Conservation (phyloP, 1,140 invertebrate species). For the Diorhabda sublineata region DNA sequence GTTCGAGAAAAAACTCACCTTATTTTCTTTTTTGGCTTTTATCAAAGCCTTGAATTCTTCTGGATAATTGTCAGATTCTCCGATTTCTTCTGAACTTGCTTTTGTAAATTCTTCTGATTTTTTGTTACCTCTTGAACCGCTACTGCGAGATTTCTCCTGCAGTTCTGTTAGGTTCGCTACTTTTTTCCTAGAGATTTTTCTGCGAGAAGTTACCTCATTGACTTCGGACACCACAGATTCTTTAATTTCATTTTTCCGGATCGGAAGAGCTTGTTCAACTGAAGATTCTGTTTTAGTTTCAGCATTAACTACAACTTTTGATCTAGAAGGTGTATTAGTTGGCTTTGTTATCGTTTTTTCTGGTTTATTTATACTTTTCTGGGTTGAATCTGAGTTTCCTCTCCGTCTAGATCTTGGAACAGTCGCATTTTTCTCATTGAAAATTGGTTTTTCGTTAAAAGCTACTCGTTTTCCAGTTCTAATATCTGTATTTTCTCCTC, state of each 20-base stretch:
- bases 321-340: not conserved
- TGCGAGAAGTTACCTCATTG: slow-evolving; percentile 38
- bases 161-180: slow-evolving; percentile 4
- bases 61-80: slow-evolving; percentile 44
- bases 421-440: slow-evolving; percentile 23
- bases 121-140: slow-evolving; percentile 25
- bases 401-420: slow-evolving; percentile 25
- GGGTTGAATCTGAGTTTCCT: not conserved
- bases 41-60: slow-evolving; percentile 43
- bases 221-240: slow-evolving; percentile 41
- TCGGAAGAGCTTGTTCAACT: slow-evolving; percentile 11
- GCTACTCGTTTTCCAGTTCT: not conserved
- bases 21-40: slow-evolving; percentile 39
- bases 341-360: not conserved
- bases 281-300: slow-evolving; percentile 20
- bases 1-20: too few relatives aligned
- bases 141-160: slow-evolving; percentile 20
- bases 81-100: slow-evolving; percentile 37
- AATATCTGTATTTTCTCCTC: not conserved
- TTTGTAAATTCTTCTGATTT: slow-evolving; percentile 31
- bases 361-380: not conserved
- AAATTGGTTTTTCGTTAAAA: slow-evolving; percentile 7
- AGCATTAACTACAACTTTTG: slow-evolving; percentile 3
- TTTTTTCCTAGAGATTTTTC: slow-evolving; percentile 34
- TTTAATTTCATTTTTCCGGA: slow-evolving; percentile 19